Percentiles rank a stretch among this genome's conserved stretches.
These are phyloP conservation scores for Fulmarus glacialis DNA, from an alignment of 2,113 vertebrate species.

Conservation along the genomic window DNA sequence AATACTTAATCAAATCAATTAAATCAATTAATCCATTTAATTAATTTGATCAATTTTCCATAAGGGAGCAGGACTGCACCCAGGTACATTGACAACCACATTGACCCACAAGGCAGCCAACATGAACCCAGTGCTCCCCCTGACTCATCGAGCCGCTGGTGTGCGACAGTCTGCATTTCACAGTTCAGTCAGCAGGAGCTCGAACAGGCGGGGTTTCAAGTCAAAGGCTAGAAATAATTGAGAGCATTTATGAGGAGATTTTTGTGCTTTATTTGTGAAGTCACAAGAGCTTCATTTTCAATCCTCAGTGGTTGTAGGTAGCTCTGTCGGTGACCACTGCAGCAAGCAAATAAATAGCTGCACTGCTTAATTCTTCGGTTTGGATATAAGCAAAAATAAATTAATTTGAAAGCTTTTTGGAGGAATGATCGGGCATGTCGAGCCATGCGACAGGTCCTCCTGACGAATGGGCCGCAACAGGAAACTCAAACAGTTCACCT, in stretches of 20 bases:
- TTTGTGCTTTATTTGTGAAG: background rate
- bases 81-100: background rate
- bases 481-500: background rate
- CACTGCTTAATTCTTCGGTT: background rate
- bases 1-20: background rate
- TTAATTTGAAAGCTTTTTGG: background rate
- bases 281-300: background rate
- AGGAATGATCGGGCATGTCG: rapidly evolving
- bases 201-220: background rate
- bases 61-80: background rate
- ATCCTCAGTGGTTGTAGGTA: background rate
- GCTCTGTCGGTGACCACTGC: background rate
- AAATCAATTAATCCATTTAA: background rate
- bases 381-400: background rate
- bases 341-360: background rate
- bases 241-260: background rate
- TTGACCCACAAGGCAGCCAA: background rate
- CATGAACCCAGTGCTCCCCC: background rate
- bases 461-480: background rate
- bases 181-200: background rate
- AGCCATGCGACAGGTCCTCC: background rate
- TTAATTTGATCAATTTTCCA: background rate
- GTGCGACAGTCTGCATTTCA: background rate
- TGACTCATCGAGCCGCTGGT: rapidly evolving
- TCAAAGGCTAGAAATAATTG: background rate